Percentiles rank a stretch among this genome's conserved stretches.
Evolutionary conservation across 2,888 invertebrate genomes (phyloP).

Genomic region (Carcina quercana): DNA sequence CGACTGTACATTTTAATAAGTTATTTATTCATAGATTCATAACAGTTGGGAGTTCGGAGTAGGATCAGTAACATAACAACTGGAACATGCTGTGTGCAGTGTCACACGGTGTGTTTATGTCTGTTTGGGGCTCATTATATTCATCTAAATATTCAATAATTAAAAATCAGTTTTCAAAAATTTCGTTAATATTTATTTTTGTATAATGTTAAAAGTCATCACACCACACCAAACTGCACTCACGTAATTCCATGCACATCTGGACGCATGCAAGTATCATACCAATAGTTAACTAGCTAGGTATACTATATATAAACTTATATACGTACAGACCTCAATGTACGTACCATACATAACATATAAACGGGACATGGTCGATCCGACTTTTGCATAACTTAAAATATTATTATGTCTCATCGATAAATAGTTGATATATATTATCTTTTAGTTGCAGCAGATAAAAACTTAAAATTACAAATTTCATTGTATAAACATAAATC

Average conservation of each 20-base stretch:
- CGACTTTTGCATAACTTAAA: slow-evolving; percentile 36
- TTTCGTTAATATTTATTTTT: no score
- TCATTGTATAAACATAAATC: slow-evolving; percentile 30
- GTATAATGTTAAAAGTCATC: slow-evolving; percentile 16
- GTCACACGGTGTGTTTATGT: slow-evolving; percentile 37
- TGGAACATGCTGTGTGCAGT: slow-evolving; percentile 54
- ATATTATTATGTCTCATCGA: slow-evolving; percentile 51
- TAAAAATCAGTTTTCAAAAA: no score
- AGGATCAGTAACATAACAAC: slow-evolving; percentile 39
- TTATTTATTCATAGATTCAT: slow-evolving; percentile 37
- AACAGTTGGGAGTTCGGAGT: slow-evolving; percentile 40
- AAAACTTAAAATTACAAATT: slow-evolving; percentile 38
- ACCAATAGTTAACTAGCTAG: no score
- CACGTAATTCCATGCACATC: slow-evolving; percentile 58
- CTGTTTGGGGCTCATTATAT: no score
- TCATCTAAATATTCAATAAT: no score
- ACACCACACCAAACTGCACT: slow-evolving; percentile 51
- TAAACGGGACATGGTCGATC: slow-evolving; percentile 33
- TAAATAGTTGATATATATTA: slow-evolving; percentile 28
- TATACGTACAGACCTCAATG: slow-evolving; percentile 54
- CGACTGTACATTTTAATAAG: slow-evolving; percentile 62
- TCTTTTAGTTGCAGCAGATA: slow-evolving; percentile 23
- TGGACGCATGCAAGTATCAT: slow-evolving; percentile 40
- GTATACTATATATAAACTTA: slow-evolving; percentile 36
- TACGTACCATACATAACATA: no score